Evolutionary conservation across 2,888 invertebrate species (phyloP).

Genomic region (Pecten maximus): DNA sequence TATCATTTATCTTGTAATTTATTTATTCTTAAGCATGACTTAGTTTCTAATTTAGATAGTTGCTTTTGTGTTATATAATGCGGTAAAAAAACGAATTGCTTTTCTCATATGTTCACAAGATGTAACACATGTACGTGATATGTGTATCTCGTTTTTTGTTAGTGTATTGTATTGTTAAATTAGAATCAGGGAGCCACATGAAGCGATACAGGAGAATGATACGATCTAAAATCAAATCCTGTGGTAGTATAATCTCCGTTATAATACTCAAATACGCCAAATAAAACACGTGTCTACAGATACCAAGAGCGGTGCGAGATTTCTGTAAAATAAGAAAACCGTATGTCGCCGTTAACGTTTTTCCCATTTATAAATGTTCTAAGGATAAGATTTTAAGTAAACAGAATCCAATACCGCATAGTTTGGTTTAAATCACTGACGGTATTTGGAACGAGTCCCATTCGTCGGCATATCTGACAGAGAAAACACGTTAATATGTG

Average conservation of each 20-base stretch:
- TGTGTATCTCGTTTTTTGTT: too few relatives aligned
- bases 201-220: background rate
- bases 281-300: background rate
- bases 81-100: too few relatives aligned
- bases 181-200: background rate
- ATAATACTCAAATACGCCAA: background rate
- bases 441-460: background rate
- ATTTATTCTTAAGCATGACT: too few relatives aligned
- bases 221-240: background rate
- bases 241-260: background rate
- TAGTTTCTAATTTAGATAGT: too few relatives aligned
- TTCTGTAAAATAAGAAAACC: slow-evolving; percentile 13
- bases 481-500: background rate
- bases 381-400: background rate
- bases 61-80: too few relatives aligned
- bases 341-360: background rate
- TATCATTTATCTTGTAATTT: too few relatives aligned
- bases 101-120: too few relatives aligned
- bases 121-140: too few relatives aligned
- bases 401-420: background rate
- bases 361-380: background rate
- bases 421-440: background rate
- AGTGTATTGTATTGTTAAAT: too few relatives aligned
- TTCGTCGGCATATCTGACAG: background rate
- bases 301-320: background rate